These are phyloP conservation scores for Lochmaea crataegi DNA, from an alignment of 2,888 invertebrate species.

Conservation along the genomic window DNA sequence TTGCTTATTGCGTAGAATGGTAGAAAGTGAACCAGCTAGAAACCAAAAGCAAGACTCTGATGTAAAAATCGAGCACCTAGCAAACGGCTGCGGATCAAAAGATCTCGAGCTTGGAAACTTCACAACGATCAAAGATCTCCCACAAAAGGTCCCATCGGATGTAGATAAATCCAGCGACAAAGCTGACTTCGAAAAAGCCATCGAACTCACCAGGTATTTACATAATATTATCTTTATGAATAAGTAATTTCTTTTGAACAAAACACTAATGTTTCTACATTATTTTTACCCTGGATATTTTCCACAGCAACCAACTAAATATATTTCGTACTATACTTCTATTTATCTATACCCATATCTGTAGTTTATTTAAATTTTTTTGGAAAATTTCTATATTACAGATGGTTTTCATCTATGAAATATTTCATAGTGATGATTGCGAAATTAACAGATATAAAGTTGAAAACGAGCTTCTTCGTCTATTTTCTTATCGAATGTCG, in stretches of 20 bases:
- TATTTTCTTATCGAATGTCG: too few species aligned
- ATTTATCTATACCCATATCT: too few species aligned
- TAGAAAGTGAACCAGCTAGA: constrained; percentile 87
- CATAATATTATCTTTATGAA: neutral
- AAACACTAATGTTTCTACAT: too few species aligned
- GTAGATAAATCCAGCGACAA: constrained; percentile 73
- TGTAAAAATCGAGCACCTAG: constrained; percentile 86
- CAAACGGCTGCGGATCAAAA: constrained; percentile 82
- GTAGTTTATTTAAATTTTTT: too few species aligned
- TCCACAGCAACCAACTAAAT: too few species aligned
- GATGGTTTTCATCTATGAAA: too few species aligned
- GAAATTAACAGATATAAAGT: too few species aligned
- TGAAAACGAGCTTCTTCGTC: too few species aligned
- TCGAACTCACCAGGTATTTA: constrained; percentile 74
- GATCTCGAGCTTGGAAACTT: constrained; percentile 65
- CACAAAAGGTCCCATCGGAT: constrained; percentile 66
- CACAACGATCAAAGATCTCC: constrained; percentile 50
- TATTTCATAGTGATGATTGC: too few species aligned
- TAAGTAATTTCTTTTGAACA: neutral
- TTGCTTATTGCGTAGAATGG: constrained; percentile 78
- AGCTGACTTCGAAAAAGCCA: constrained; percentile 89
- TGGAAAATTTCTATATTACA: too few species aligned
- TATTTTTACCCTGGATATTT: too few species aligned
- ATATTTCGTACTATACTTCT: too few species aligned
- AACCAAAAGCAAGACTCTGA: constrained; percentile 82